These are phyloP conservation scores for Thera obeliscata DNA, from an alignment of 2,888 invertebrate species.

Conservation along the genomic window DNA sequence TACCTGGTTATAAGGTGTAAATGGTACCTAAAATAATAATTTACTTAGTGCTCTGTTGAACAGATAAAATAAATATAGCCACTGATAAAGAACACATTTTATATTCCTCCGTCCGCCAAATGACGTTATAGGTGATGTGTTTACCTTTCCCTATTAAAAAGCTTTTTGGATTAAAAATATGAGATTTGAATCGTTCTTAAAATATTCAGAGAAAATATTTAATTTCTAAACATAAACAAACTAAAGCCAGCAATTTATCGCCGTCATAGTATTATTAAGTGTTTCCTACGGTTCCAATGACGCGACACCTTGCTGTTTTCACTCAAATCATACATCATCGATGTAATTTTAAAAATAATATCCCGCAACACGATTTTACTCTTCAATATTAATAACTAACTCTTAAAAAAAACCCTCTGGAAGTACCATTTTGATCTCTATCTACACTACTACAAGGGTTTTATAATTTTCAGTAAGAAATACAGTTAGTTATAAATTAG, in stretches of 20 bases:
- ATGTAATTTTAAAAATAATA: constrained; percentile 43
- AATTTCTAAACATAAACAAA: constrained; percentile 46
- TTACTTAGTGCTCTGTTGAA: not conserved
- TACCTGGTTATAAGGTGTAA: too few relatives aligned
- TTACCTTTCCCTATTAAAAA: constrained; percentile 27
- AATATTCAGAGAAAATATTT: constrained; percentile 38
- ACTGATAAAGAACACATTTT: constrained; percentile 2
- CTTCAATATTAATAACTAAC: constrained; percentile 26
- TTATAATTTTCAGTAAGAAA: constrained; percentile 16
- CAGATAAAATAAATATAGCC: not conserved
- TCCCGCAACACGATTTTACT: not conserved
- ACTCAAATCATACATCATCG: constrained; percentile 57
- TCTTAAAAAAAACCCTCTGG: constrained; percentile 15
- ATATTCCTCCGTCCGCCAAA: not conserved
- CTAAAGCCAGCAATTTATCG: constrained; percentile 52
- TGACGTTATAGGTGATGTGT: not conserved
- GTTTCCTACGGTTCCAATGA: constrained; percentile 45
- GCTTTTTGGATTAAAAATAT: constrained; percentile 41
- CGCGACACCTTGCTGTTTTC: constrained; percentile 54
- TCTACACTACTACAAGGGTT: constrained; percentile 7
- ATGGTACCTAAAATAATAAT: too few relatives aligned
- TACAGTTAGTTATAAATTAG: constrained; percentile 60
- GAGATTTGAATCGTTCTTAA: constrained; percentile 28
- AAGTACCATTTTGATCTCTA: constrained; percentile 21
- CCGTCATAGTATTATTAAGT: constrained; percentile 50